Evolutionary conservation across 1,140 invertebrate genomes (phyloP).

Genomic region (Orussus abietinus): DNA sequence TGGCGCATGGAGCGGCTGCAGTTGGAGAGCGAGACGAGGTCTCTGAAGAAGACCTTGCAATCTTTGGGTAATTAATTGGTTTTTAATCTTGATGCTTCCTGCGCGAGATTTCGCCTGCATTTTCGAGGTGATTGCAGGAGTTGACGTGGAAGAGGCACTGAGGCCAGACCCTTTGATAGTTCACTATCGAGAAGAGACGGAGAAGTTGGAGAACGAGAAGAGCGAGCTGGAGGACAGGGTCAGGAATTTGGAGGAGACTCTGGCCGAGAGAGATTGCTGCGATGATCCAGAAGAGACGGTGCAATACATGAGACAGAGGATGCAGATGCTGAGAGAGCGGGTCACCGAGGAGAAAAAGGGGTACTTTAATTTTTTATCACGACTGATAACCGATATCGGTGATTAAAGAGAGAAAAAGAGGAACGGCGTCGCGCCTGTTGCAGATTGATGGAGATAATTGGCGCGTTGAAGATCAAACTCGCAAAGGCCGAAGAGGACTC

Average conservation of each 20-base stretch:
- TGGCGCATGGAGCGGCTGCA: conserved; percentile 35
- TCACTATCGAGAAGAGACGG: conserved; percentile 37
- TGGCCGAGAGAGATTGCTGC: conserved; percentile 31
- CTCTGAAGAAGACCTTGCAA: conserved; percentile 34
- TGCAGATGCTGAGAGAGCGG: conserved; percentile 25
- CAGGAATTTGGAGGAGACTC: conserved; percentile 31
- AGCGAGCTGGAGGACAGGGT: conserved; percentile 37
- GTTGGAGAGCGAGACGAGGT: conserved; percentile 38
- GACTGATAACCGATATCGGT: background rate
- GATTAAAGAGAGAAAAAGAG: conserved; percentile 5
- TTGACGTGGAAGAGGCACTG: conserved; percentile 27
- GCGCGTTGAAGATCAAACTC: conserved; percentile 29
- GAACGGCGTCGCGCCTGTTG: conserved; percentile 11
- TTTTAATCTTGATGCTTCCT: too few species aligned
- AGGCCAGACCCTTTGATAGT: conserved; percentile 36
- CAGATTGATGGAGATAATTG: conserved; percentile 35
- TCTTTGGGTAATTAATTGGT: conserved; percentile 36
- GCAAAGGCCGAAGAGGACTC: conserved; percentile 31
- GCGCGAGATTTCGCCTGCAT: too few species aligned
- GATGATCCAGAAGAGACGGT: conserved; percentile 28
- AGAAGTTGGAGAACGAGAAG: conserved; percentile 31
- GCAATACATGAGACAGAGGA: conserved; percentile 29
- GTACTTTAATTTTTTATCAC: conserved; percentile 20
- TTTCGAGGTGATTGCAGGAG: conserved; percentile 36
- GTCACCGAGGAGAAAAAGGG: conserved; percentile 33